Base-by-base conservation (phyloP, 2,888 invertebrate species). In the Matsumyia berberina region DNA sequence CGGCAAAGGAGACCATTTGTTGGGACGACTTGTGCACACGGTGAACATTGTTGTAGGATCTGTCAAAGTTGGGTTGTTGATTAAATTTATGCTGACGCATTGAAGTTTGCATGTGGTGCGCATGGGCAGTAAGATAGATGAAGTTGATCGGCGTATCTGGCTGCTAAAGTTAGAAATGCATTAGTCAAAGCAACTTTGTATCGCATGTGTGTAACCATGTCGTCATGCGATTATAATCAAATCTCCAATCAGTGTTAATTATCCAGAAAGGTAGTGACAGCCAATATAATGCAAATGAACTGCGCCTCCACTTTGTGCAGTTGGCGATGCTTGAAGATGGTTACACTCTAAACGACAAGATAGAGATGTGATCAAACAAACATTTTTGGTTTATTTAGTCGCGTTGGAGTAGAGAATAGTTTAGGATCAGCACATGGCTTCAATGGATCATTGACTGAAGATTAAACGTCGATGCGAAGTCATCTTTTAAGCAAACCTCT, bases 81-180 rank as follows among this genome's bases (percentile, higher is more conserved):
- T 44, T 53, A 17, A 35, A 35, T 42, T 44, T 57, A 12, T 44
- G 44, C 44, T 33, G 69, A 53, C 37, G 37, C 37, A 57, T 57
- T 12, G 42, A 15, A 15, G 12, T 31, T 60, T 15, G 29, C 42
- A 60, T 42, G 6, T 24, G 24, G 24, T 24, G 2, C 15, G 35
- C 9, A 33, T 24, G 2, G 9, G 35, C 9, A 33, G 4, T 9
- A 29, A 17, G 6, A 5, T 5, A 19, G 24, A 11, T 11, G 11
- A 29, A 11, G 8, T n/a, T 24, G 17, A 35, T 53, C 12, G 0
- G 7, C 9, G 17, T 17, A 33, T 17, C 9, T 33, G 35, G 15
- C 17, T 8, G 11, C 19, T 39, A 7, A 57, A 11, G 15, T 5
- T 0, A n/a, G 12, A 0, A 51, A 24, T 24, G 24, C 8, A 17